Base-by-base conservation (phyloP, 2,797 vertebrate species). In the Toxotes lorentzi region DNA sequence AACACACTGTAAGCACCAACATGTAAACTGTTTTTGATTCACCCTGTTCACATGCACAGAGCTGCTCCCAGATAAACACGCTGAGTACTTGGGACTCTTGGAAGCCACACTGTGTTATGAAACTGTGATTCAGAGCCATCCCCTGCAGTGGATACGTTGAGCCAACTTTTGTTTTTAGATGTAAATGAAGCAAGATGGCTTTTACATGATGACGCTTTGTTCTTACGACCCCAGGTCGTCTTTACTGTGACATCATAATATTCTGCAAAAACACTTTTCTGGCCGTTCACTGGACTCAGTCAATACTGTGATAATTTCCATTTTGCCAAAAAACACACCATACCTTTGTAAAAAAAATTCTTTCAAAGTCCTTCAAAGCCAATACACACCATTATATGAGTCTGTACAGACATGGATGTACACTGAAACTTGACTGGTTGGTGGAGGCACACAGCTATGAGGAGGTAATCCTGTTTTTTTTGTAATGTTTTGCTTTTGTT, bases 11-110 rank as follows among this genome's bases (percentile, higher is more conserved):
- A 6, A 35, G 30, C 48, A 40, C 1, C 19, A 16, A 54, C 24
- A 43, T 50, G 60, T 53, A 57, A 69, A 67, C 4, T 79, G 54
- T 68, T 86, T 78, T 83, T 74, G n/a, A 82, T 87, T 83, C 71
- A 70, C 48, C 23, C n/a, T 23, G 57, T 54, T 84, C 43, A 81
- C 67, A 65, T 54, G 54, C 40, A 70, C 69, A 70, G 5, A 77
- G 24, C 45, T 7, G 63, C 59, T 86, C 64, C 56, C 66, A 75
- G 35, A 78, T 73, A 70, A 85, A 77, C 70, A 38, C 16, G 27
- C 13, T 40, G 66, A 57, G 69, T 50, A 47, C 34, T 45, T 47
- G 3, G 45, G 64, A 54, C 50, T 70, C 30, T 60, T 61, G 56
- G 51, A 76, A 64, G 68, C 68, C 11, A 48, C 48, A 50, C 54